Conservation (phyloP, 2,888 invertebrate species). For the Blastobasis adustella region DNA sequence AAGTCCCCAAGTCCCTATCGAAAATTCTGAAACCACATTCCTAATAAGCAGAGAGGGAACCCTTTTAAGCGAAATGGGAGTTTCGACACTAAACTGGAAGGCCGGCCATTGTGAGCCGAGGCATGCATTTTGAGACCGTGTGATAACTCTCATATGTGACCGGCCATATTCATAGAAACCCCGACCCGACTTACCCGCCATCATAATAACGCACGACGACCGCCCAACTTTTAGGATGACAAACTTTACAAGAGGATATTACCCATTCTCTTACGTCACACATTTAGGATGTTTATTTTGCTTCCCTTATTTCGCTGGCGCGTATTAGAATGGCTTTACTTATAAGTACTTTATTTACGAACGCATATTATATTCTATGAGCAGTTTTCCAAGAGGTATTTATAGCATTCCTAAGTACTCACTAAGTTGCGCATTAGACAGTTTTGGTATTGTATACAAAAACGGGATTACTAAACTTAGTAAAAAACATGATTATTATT, state of each 20-base stretch:
- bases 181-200: constrained; percentile 27
- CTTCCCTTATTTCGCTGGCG: not conserved
- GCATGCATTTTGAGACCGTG: constrained; percentile 23
- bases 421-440: too few species aligned
- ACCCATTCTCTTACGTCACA: constrained; percentile 13
- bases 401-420: too few species aligned
- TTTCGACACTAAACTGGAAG: constrained; percentile 32
- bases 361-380: too few species aligned
- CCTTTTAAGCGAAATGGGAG: constrained; percentile 26
- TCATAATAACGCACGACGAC: constrained; percentile 38
- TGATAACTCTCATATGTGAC: constrained; percentile 36
- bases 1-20: constrained; percentile 9
- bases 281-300: constrained; percentile 7
- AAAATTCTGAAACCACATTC: constrained; percentile 16
- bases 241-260: constrained; percentile 33
- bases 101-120: constrained; percentile 24
- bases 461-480: too few species aligned
- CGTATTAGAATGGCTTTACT: not conserved
- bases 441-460: too few species aligned
- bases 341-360: too few species aligned
- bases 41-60: constrained; percentile 18
- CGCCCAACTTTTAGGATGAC: constrained; percentile 34
- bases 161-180: constrained; percentile 37
- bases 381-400: too few species aligned
- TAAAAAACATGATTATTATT: too few species aligned